A percentile compares a stretch with the other conserved stretches of the same genome.
These are phyloP conservation scores for Teleogryllus occipitalis DNA, from an alignment of 1,140 invertebrate genomes.

Conservation along the genomic window DNA sequence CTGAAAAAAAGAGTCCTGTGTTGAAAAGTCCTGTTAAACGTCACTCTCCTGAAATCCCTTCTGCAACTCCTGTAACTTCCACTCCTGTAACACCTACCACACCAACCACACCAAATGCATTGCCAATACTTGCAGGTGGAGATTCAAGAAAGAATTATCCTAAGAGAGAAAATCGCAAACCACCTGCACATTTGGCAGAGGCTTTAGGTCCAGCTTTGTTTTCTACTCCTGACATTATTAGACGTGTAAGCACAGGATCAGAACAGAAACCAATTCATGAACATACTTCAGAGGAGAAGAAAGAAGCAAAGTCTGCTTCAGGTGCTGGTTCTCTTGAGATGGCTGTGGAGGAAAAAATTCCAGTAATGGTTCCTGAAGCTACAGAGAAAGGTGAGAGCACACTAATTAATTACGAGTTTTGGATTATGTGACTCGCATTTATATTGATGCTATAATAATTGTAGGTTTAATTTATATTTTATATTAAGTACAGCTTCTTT, in stretches of 20 bases:
- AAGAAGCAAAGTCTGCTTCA: background rate
- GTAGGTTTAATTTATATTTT: too few relatives aligned
- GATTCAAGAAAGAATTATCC: slow-evolving; percentile 36
- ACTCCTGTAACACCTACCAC: slow-evolving; percentile 21
- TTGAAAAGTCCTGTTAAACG: background rate
- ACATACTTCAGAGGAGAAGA: slow-evolving; percentile 30
- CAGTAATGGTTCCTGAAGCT: background rate
- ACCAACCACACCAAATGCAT: slow-evolving; percentile 17
- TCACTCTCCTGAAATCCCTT: background rate
- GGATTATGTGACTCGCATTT: too few relatives aligned
- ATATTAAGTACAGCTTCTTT: too few relatives aligned
- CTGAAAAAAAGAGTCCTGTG: background rate
- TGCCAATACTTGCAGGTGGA: background rate
- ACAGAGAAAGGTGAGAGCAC: background rate
- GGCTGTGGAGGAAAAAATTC: background rate
- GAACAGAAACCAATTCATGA: slow-evolving; percentile 35
- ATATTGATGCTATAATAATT: too few relatives aligned
- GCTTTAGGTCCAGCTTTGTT: slow-evolving; percentile 54
- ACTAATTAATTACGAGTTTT: background rate
- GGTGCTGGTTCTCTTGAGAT: background rate
- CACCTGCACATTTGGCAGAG: slow-evolving; percentile 48
- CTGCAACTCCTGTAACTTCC: slow-evolving; percentile 8
- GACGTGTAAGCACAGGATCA: slow-evolving; percentile 42
- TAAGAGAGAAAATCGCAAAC: slow-evolving; percentile 60
- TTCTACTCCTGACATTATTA: slow-evolving; percentile 68